These are phyloP conservation scores for Miniopterus natalensis DNA, from an alignment of 2,113 vertebrate genomes.

Conservation along the genomic window DNA sequence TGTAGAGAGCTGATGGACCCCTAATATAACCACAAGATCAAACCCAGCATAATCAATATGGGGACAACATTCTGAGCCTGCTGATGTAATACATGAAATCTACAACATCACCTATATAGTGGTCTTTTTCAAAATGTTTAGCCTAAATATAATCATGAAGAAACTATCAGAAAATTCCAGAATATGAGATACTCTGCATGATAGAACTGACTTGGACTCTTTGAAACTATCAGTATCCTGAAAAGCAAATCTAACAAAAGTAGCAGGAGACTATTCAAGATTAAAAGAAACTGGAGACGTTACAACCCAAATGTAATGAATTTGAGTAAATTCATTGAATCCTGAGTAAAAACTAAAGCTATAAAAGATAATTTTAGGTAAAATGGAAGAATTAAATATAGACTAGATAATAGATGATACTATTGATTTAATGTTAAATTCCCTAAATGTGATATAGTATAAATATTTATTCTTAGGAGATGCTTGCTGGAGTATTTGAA, in stretches of 20 bases:
- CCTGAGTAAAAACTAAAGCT: background rate
- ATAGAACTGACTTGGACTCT: background rate
- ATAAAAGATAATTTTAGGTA: background rate
- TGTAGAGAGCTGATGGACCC: background rate
- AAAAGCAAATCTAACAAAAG: slow-evolving; percentile 18
- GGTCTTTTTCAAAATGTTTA: background rate
- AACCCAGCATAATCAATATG: background rate
- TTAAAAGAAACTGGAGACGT: background rate
- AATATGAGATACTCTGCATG: background rate
- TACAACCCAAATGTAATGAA: background rate
- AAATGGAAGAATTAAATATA: background rate
- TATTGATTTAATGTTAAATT: slow-evolving; percentile 11
- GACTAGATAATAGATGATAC: background rate
- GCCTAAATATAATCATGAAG: background rate
- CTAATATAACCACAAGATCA: background rate
- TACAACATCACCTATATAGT: background rate
- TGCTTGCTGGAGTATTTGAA: slow-evolving; percentile 27
- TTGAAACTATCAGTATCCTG: background rate
- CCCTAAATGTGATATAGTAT: background rate
- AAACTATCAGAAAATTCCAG: background rate
- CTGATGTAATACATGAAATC: background rate
- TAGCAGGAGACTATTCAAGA: background rate
- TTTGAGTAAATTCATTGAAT: background rate
- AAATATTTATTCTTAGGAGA: background rate
- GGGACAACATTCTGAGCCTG: background rate